A percentile compares a stretch with the other conserved stretches of the same genome.
These are phyloP conservation scores for Acipenser ruthenus DNA, from an alignment of 2,797 vertebrate genomes.

Conservation along the genomic window DNA sequence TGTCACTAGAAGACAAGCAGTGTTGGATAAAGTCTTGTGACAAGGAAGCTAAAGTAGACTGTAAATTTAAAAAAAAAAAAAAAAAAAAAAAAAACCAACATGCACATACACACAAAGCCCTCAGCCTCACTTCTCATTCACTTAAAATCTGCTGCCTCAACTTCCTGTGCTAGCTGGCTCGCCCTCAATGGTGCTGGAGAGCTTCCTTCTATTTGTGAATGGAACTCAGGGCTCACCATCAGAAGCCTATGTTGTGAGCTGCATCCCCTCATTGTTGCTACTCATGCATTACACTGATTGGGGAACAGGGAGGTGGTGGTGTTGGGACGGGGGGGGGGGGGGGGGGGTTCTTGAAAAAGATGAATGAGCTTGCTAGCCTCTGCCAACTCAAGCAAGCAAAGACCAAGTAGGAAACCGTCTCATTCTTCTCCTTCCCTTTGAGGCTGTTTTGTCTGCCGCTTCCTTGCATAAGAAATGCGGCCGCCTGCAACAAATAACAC, in stretches of 20 bases:
- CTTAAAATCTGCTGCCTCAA: constrained; percentile 19
- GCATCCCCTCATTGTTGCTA: constrained; percentile 56
- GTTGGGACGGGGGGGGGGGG: not conserved
- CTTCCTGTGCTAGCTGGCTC: constrained; percentile 45
- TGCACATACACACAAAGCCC: constrained; percentile 33
- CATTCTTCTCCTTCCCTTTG: constrained; percentile 58
- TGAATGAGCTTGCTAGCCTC: constrained; percentile 58
- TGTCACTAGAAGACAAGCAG: not conserved
- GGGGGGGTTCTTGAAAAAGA: constrained; percentile 40
- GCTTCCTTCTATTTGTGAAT: constrained; percentile 48
- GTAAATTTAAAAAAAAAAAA: not conserved
- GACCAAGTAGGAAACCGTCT: constrained; percentile 70
- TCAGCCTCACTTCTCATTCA: constrained; percentile 32
- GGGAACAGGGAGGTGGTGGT: constrained; percentile 32
- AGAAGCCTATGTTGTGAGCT: constrained; percentile 43
- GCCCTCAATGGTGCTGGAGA: constrained; percentile 28
- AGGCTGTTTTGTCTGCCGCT: constrained; percentile 51
- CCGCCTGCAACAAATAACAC: constrained; percentile 39
- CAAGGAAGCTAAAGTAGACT: not conserved
- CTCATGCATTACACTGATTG: constrained; percentile 60
- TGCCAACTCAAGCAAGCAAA: constrained; percentile 55
- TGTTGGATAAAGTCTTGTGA: not conserved
- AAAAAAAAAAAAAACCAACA: too few species aligned
- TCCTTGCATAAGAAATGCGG: constrained; percentile 64
- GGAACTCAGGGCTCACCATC: constrained; percentile 49